phyloP scores from a whole-genome alignment of 2,797 vertebrate genomes.

The Knipowitschia caucasica region DNA sequence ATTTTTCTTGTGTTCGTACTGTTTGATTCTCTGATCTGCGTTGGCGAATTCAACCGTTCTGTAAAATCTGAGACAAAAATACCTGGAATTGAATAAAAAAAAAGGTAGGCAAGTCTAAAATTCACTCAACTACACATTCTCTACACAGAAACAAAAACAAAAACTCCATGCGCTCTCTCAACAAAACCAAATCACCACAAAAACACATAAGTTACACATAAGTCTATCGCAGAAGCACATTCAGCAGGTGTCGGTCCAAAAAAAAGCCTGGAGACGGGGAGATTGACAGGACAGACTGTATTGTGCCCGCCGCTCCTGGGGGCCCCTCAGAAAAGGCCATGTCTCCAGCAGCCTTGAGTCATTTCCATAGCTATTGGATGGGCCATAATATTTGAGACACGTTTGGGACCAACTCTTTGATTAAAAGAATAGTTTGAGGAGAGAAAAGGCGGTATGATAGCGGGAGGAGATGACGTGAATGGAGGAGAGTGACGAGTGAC shows the following conservation, averaged over 20 bases:
- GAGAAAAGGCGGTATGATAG: constrained; percentile 16
- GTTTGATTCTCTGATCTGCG: too few relatives aligned
- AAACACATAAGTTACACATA: background rate
- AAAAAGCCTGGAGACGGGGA: constrained; percentile 21
- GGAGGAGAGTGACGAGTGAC: constrained; percentile 31
- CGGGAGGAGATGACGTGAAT: constrained; percentile 18
- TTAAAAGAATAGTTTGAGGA: constrained; percentile 43
- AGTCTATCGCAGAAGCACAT: too few relatives aligned
- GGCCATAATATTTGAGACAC: constrained; percentile 50
- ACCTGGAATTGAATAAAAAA: too few relatives aligned
- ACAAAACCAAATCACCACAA: too few relatives aligned
- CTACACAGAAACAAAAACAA: too few relatives aligned
- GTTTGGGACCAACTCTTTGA: constrained; percentile 54
- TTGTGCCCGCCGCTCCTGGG: constrained; percentile 55
- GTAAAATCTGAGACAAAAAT: too few relatives aligned
- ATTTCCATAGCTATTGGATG: constrained; percentile 65
- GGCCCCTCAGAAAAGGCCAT: constrained; percentile 56
- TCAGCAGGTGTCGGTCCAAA: too few relatives aligned
- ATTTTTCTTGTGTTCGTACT: too few relatives aligned
- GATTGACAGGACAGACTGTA: constrained; percentile 52
- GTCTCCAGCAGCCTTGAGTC: constrained; percentile 31
- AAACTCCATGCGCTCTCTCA: too few relatives aligned
- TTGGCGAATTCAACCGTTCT: too few relatives aligned
- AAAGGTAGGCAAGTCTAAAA: too few relatives aligned
- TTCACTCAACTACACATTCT: too few relatives aligned